Base-by-base conservation (phyloP, 1,140 invertebrate species). In the Psix sp. region DNA sequence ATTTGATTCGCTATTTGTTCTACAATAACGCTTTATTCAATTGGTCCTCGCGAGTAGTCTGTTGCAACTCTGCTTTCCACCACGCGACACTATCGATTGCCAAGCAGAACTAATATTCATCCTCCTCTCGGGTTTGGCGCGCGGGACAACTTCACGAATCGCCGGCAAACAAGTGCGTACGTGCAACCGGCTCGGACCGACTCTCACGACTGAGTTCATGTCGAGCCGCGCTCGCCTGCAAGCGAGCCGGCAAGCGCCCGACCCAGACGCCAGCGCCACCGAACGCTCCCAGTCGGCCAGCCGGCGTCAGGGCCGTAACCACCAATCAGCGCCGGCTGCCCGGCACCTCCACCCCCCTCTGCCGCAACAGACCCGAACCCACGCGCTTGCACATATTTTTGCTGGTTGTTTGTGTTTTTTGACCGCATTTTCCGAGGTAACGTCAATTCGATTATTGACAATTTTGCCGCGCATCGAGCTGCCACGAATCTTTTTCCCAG, bases 251-350 rank as follows among this genome's bases (percentile, higher is more conserved):
- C 16, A 7, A 9, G 3, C 16, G 38, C 10, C 15, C 38, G 17
- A 17, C 15, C 5, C 38, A 40, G 38, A 45, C 42, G 13, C 21
- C 42, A 45, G 42, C 42, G 42, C 42, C 42, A 31, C 42, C 42
- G 7, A n/a, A 6, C 6, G 15, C 24, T 14, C 42, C 42, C 33
- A 35, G 33, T 35, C 33, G 3, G 15, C 42, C 42, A 24, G 42
- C 42, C 42, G 42, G 42, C 42, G 10, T 45, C 42, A 45, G 42
- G 42, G 42, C 42, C 42, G 42, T 45, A 45, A 10, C 14, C 2
- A 45, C 42, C 42, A 45, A 45, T 45, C 13, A 16, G 7, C 17
- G 36, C 29, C 2, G 4, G 29, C 29, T n/a, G 11, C 11, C 33
- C n/a, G 13, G 10, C 13, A 5, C 13, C 13, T 11, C 33, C 33